Base-by-base conservation (phyloP, 2,113 vertebrate genomes). In the Brachypteracias leptosomus region DNA sequence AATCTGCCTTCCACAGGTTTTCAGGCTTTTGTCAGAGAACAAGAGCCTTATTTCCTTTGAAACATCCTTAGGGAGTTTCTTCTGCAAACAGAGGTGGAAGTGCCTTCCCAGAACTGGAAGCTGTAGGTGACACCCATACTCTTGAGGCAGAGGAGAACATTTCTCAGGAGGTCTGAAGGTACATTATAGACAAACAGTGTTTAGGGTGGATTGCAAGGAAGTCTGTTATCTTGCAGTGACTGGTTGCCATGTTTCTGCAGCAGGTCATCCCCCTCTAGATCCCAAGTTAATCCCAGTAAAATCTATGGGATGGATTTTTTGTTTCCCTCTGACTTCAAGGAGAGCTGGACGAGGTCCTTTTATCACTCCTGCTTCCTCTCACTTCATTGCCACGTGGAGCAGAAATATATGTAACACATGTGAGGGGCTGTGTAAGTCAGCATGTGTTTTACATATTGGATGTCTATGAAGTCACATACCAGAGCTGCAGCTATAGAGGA, bases 381-480 rank as follows among this genome's bases (percentile, higher is more conserved):
- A 93, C 83, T 93, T 72, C 85, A 82, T 85, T 96, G 95, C 96
- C 96, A 96, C 95, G 96, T 97, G 95, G 94, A 95, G 71, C 92
- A 96, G 9, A 42, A 89, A 87, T 94, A 93, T 84, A 75, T 33
- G 76, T 92, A 78, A 46, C 93, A 92, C 63, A 96, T 94, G 96
- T 90, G 96, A 84, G 79, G 79, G 76, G 6, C 83, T 54, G 36
- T 81, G 38, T 72, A 81, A 93, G 76, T n/a, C 94, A 90, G 92
- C 96, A 87, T 96, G 70, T 96, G 96, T 93, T 96, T 94, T 78
- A 94, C 90, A 81, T 92, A 78, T 90, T 89, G 92, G 40, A 46
- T 81, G 93, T 49, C 90, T 92, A 25, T 65, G 85, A 59, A 85
- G n/a, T 52, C 62, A 22, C 96, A 95, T 90, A 65, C 72, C 92